A percentile compares a stretch with the other conserved stretches of the same genome.
Evolutionary conservation across 2,888 invertebrate species (phyloP).

Genomic region (Meghimatium bilineatum): DNA sequence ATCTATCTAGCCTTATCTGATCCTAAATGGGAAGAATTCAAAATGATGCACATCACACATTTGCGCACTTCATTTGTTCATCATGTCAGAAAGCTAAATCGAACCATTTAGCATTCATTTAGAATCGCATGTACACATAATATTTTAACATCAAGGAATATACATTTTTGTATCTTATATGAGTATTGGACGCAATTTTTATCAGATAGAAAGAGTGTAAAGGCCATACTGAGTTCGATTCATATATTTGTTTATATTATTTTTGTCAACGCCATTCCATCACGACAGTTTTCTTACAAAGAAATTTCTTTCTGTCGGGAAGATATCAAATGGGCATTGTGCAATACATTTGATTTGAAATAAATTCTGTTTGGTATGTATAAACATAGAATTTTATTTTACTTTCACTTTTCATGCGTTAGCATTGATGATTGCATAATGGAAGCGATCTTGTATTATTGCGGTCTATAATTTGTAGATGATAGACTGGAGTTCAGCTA

Average conservation of each 20-base stretch:
- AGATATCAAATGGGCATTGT: background rate
- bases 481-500: too few species aligned
- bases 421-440: too few species aligned
- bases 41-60: background rate
- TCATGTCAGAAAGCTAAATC: background rate
- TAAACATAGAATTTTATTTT: too few species aligned
- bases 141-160: conserved; percentile 5
- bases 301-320: background rate
- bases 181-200: background rate
- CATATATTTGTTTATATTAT: background rate
- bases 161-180: background rate
- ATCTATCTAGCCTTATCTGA: too few species aligned
- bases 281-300: background rate
- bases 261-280: background rate
- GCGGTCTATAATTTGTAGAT: too few species aligned
- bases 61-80: background rate
- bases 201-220: background rate
- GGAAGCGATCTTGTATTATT: too few species aligned
- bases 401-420: too few species aligned
- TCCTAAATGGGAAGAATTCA: background rate
- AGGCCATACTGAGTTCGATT: background rate
- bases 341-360: background rate
- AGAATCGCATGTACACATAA: background rate
- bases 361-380: background rate
- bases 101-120: background rate